These are phyloP conservation scores for Salvelinus sp. DNA, from an alignment of 2,113 vertebrate species.

Conservation along the genomic window DNA sequence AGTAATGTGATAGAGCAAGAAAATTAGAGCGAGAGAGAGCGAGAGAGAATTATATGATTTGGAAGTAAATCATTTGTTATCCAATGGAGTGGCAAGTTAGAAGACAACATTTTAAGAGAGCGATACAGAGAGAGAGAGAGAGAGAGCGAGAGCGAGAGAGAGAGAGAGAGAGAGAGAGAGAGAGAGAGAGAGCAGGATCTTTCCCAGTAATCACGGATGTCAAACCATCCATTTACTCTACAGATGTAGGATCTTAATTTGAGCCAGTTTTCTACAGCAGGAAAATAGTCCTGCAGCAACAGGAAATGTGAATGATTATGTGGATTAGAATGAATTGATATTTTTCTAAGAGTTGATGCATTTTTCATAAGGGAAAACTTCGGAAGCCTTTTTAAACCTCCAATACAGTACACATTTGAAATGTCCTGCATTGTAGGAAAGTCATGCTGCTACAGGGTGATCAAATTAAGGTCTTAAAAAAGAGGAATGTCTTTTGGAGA, in stretches of 20 bases:
- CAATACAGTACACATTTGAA: too few species aligned
- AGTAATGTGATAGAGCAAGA: neutral
- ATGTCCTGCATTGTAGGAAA: too few species aligned
- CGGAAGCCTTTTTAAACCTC: too few species aligned
- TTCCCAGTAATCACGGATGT: neutral
- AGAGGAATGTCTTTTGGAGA: neutral
- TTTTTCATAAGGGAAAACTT: too few species aligned
- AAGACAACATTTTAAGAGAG: neutral
- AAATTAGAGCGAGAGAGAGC: constrained; percentile 4
- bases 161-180: neutral
- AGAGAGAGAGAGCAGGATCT: constrained; percentile 2
- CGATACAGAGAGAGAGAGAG: neutral
- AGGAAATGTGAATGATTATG: too few species aligned
- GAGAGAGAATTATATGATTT: constrained; percentile 19
- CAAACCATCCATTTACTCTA: neutral
- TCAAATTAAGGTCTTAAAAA: neutral
- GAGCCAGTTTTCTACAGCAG: too few species aligned
- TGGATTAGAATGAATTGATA: too few species aligned
- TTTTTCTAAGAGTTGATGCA: too few species aligned
- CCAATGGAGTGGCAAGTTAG: neutral
- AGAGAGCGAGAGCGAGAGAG: neutral
- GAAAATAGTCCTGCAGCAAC: too few species aligned
- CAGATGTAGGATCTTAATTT: neutral
- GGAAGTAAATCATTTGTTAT: neutral
- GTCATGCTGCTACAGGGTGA: too few species aligned